phyloP scores from a whole-genome alignment of 2,888 invertebrate genomes.

The Lucinisca nassula region DNA sequence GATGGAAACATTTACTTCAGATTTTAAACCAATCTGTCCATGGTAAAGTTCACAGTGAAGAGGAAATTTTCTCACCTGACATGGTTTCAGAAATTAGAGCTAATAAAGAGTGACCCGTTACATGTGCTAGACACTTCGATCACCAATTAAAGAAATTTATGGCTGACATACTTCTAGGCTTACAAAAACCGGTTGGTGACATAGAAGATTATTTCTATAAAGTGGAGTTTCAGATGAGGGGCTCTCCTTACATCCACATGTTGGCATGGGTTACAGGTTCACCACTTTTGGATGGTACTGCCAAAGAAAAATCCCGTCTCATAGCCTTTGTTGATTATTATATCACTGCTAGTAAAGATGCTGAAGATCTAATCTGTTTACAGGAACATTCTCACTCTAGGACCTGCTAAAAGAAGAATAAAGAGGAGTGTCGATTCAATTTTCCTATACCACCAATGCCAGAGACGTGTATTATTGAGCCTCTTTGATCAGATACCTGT shows the following conservation, averaged over 20 bases:
- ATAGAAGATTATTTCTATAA: slow-evolving; percentile 61
- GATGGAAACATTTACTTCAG: slow-evolving; percentile 52
- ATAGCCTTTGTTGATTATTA: no score
- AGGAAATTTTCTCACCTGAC: background rate
- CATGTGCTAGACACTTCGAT: slow-evolving; percentile 66
- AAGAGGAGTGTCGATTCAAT: slow-evolving; percentile 42
- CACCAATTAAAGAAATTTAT: slow-evolving; percentile 53
- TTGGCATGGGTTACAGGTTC: slow-evolving; percentile 53
- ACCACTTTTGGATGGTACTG: slow-evolving; percentile 40
- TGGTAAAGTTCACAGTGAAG: background rate
- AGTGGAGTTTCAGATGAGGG: slow-evolving; percentile 66
- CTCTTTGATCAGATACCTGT: slow-evolving; percentile 22
- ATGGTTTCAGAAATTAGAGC: slow-evolving; percentile 32
- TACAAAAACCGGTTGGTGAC: slow-evolving; percentile 41
- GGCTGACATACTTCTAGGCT: slow-evolving; percentile 1
- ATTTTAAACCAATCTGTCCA: slow-evolving; percentile 32
- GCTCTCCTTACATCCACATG: slow-evolving; percentile 64
- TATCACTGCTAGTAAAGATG: slow-evolving; percentile 28
- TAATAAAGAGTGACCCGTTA: slow-evolving; percentile 54
- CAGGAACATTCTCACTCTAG: slow-evolving; percentile 56
- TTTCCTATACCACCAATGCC: slow-evolving; percentile 52
- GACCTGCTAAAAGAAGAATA: slow-evolving; percentile 24
- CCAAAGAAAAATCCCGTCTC: no score
- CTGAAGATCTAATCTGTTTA: background rate
- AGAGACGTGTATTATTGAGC: slow-evolving; percentile 44